phyloP scores from a whole-genome alignment of 2,113 vertebrate genomes.

The Probosciger aterrimus region DNA sequence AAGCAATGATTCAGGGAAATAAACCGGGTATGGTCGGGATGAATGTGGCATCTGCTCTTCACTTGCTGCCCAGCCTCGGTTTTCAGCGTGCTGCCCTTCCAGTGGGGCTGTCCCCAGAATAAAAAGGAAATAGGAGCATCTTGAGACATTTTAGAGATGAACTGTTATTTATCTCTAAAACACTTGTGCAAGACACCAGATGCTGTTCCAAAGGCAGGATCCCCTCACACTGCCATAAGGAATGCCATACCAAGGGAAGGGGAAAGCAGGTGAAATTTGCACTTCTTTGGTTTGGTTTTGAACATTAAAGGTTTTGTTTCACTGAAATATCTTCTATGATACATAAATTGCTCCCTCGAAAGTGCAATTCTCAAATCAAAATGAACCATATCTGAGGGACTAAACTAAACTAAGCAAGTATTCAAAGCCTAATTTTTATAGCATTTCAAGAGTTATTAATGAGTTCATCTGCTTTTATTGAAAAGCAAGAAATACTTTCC shows the following conservation, averaged over 20 bases:
- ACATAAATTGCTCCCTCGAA: background rate
- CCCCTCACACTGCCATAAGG: background rate
- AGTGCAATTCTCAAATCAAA: background rate
- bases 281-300: background rate
- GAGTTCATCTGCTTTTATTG: background rate
- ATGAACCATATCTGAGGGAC: background rate
- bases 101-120: rapidly evolving
- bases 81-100: background rate
- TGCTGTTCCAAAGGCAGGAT: background rate
- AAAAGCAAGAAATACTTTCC: background rate
- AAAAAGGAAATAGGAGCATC: background rate
- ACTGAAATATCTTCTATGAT: background rate
- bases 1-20: background rate
- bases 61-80: background rate
- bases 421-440: background rate
- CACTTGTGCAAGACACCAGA: background rate
- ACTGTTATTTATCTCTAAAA: background rate
- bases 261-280: no score
- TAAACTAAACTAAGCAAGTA: background rate
- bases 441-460: background rate
- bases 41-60: background rate
- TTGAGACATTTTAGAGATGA: background rate
- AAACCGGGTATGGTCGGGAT: background rate
- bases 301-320: background rate
- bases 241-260: background rate